A percentile compares a stretch with the other conserved stretches of the same genome.
These are phyloP conservation scores for Manis crassicaudata DNA, from an alignment of 2,797 vertebrate genomes.

Conservation along the genomic window DNA sequence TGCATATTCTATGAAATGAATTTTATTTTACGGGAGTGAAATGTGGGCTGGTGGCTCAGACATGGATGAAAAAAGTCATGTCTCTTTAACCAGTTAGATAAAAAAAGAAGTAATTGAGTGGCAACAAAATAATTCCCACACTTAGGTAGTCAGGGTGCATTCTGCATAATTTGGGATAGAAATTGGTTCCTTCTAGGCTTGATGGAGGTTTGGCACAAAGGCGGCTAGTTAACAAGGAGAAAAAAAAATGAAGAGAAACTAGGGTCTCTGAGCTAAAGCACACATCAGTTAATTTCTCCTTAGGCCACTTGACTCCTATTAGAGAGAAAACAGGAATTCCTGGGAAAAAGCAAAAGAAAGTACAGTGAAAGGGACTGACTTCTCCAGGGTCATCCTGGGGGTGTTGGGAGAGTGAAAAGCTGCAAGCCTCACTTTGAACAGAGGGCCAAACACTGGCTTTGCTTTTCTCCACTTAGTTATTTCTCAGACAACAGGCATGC, in stretches of 20 bases:
- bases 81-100: background rate
- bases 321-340: slow-evolving; percentile 46
- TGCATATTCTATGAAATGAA: slow-evolving; percentile 39
- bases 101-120: slow-evolving; percentile 51
- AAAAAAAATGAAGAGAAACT: background rate
- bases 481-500: background rate
- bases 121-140: slow-evolving; percentile 33
- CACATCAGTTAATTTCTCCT: background rate
- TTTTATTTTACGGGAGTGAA: slow-evolving; percentile 53
- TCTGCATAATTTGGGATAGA: slow-evolving; percentile 38
- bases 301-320: background rate
- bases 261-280: background rate
- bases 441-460: background rate
- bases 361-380: background rate
- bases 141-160: background rate
- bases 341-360: background rate
- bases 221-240: background rate
- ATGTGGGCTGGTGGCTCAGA: background rate
- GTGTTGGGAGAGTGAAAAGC: background rate
- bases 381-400: background rate
- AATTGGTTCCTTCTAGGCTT: background rate
- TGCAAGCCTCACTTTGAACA: background rate
- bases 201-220: background rate
- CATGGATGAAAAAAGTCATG: slow-evolving; percentile 45
- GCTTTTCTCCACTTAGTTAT: background rate